Evolutionary conservation across 2,888 invertebrate genomes (phyloP).

Genomic region (Stenolophus ochropezus): DNA sequence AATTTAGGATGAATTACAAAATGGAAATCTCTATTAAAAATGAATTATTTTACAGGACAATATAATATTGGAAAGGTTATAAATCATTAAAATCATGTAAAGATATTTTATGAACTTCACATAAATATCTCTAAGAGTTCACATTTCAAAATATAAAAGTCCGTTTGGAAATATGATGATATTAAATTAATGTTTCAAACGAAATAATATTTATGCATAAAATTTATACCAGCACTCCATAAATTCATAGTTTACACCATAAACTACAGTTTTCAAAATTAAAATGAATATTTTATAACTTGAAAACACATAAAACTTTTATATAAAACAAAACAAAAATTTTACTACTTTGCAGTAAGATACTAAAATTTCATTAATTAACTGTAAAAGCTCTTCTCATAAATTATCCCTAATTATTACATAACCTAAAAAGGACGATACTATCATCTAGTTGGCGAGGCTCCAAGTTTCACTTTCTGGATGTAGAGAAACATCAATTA

Average conservation of each 20-base stretch:
- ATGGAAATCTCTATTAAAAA: too few relatives aligned
- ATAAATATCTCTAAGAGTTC: neutral
- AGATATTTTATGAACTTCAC: neutral
- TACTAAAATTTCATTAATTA: slow-evolving; percentile 19
- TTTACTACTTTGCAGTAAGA: slow-evolving; percentile 26
- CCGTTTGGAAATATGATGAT: slow-evolving; percentile 17
- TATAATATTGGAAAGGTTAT: too few relatives aligned
- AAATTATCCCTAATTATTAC: slow-evolving; percentile 31
- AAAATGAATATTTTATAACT: slow-evolving; percentile 20
- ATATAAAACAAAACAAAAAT: slow-evolving; percentile 12
- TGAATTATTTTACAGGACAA: too few relatives aligned
- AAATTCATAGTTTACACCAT: slow-evolving; percentile 25
- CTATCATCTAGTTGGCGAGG: slow-evolving; percentile 7
- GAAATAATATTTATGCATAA: slow-evolving; percentile 37
- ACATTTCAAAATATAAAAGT: slow-evolving; percentile 16
- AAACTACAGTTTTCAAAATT: slow-evolving; percentile 19
- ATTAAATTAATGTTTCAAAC: slow-evolving; percentile 29
- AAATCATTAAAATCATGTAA: too few relatives aligned
- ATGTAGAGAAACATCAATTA: slow-evolving; percentile 22
- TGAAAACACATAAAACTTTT: slow-evolving; percentile 18
- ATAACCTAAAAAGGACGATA: slow-evolving; percentile 31
- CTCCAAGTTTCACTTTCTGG: slow-evolving; percentile 19
- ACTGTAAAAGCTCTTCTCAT: slow-evolving; percentile 8
- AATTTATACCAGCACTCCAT: neutral
- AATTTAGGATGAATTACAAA: too few relatives aligned